Conservation (phyloP, 2,888 invertebrate genomes). For the Tipula confusa region DNA sequence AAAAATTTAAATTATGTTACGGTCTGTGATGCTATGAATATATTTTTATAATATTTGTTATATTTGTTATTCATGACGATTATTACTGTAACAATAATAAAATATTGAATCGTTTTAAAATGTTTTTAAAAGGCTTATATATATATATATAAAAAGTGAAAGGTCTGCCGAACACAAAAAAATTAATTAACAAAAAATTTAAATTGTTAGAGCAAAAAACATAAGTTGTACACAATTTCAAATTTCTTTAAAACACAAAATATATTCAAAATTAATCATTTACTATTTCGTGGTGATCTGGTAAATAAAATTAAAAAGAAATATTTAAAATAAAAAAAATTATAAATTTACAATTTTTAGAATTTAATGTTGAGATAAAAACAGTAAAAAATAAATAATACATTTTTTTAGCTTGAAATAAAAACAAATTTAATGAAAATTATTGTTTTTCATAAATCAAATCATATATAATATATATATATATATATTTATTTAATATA, state of each 20-base stretch:
- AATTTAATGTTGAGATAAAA: neutral
- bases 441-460: neutral
- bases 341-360: neutral
- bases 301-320: neutral
- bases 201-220: neutral
- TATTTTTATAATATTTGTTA: constrained; percentile 40
- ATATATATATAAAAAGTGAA: neutral
- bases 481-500: too few species aligned
- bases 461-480: neutral
- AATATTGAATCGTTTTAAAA: neutral
- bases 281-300: neutral
- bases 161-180: constrained; percentile 20
- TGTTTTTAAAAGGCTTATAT: neutral
- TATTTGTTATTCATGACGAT: constrained; percentile 39
- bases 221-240: too few species aligned
- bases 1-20: constrained; percentile 34
- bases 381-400: neutral
- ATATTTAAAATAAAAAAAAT: neutral
- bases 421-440: neutral
- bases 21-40: constrained; percentile 43
- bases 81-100: constrained; percentile 28
- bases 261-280: neutral
- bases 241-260: neutral
- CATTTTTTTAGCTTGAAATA: neutral
- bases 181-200: neutral